phyloP scores from a whole-genome alignment of 2,113 vertebrate genomes.

The Megaceryle torquata region DNA sequence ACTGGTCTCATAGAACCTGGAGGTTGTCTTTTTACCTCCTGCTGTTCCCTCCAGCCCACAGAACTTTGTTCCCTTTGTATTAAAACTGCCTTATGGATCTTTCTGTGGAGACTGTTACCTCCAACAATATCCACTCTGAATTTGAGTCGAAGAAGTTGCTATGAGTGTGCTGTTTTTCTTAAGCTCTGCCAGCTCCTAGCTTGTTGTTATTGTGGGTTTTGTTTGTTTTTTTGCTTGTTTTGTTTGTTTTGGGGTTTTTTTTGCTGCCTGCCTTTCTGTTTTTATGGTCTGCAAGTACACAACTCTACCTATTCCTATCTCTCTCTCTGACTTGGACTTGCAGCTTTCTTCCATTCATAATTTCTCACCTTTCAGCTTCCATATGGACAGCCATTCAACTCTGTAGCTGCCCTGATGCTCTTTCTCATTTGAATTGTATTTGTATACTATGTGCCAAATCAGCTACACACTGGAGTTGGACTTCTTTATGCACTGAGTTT shows the following conservation, averaged over 20 bases:
- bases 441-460: neutral
- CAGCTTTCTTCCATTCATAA: neutral
- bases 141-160: neutral
- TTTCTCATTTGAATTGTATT: neutral
- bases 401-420: neutral
- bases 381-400: neutral
- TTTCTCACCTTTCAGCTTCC: neutral
- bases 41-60: neutral
- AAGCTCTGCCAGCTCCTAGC: neutral
- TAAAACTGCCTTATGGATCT: neutral
- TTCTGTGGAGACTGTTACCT: neutral
- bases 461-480: neutral
- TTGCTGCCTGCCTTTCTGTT: neutral
- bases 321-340: neutral
- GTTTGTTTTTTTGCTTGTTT: neutral
- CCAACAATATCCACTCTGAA: neutral
- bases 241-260: neutral
- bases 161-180: neutral
- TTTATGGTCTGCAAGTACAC: neutral
- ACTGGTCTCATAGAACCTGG: neutral
- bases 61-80: neutral
- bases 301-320: neutral
- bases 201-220: neutral
- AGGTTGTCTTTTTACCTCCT: neutral
- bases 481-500: neutral